A percentile compares a stretch with the other conserved stretches of the same genome.
Evolutionary conservation across 2,888 invertebrate species (phyloP).

Genomic region (Marasmarcha lunaedactyla): DNA sequence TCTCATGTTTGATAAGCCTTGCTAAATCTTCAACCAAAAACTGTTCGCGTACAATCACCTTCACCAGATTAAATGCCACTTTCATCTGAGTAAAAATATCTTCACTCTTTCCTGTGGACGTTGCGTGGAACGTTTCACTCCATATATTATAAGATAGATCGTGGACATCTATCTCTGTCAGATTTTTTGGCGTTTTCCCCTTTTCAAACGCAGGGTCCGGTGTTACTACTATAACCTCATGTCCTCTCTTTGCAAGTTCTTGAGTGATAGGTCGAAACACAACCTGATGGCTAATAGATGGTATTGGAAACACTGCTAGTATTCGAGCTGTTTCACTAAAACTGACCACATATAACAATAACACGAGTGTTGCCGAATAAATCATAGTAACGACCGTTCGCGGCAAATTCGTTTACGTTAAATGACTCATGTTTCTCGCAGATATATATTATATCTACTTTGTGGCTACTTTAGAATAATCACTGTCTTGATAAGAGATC

Average conservation of each 20-base stretch:
- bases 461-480: no score
- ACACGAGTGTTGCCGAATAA: no score
- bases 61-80: background rate
- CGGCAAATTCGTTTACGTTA: no score
- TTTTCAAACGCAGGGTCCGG: slow-evolving; percentile 22
- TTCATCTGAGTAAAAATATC: slow-evolving; percentile 2
- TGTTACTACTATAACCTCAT: slow-evolving; percentile 27
- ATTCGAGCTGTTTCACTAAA: slow-evolving; percentile 18
- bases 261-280: slow-evolving; percentile 23
- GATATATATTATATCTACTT: no score
- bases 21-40: slow-evolving; percentile 6
- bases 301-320: slow-evolving; percentile 9
- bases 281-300: slow-evolving; percentile 27
- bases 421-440: no score
- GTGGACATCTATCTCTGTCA: slow-evolving; percentile 30
- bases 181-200: slow-evolving; percentile 18
- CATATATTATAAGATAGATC: slow-evolving; percentile 23
- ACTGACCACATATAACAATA: no score
- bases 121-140: slow-evolving; percentile 6
- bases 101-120: slow-evolving; percentile 7
- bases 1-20: slow-evolving; percentile 13
- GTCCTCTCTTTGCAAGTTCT: slow-evolving; percentile 27
- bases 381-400: no score
- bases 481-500: no score
- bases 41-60: slow-evolving; percentile 10